These are phyloP conservation scores for Mola mola DNA, from an alignment of 2,113 vertebrate genomes.

Conservation along the genomic window DNA sequence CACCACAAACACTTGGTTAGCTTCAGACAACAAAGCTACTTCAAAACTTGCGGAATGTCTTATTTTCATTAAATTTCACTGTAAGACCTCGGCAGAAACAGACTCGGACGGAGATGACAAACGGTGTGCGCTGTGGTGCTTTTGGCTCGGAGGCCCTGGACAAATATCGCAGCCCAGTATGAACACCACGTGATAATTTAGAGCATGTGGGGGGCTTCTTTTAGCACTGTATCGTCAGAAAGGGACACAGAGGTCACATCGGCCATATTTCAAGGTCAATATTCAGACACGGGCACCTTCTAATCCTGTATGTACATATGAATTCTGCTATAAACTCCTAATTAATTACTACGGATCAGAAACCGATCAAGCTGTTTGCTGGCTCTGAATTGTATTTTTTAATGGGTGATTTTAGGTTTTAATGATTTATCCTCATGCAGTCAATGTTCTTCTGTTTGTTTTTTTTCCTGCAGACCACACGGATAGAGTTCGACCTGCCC, in stretches of 20 bases:
- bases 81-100: too few species aligned
- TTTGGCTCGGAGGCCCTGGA: constrained; percentile 14
- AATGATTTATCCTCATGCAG: not conserved
- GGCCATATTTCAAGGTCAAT: constrained; percentile 28
- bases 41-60: too few species aligned
- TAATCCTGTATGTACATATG: not conserved
- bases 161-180: constrained; percentile 44
- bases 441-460: not conserved
- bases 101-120: too few species aligned
- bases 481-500: constrained; percentile 95
- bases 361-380: too few species aligned
- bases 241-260: not conserved
- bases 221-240: constrained; percentile 5
- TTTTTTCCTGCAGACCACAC: constrained; percentile 84
- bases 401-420: too few species aligned
- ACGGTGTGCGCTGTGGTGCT: too few species aligned
- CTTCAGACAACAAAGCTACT: too few species aligned
- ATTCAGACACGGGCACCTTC: not conserved
- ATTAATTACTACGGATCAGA: too few species aligned
- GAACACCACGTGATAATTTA: constrained; percentile 54
- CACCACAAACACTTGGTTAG: too few species aligned
- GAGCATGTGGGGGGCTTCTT: not conserved
- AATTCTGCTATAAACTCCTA: not conserved
- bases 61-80: too few species aligned
- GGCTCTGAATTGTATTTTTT: too few species aligned